A percentile compares a stretch with the other conserved stretches of the same genome.
Evolutionary conservation across 2,888 invertebrate genomes (phyloP).

Genomic region (Pollenia angustigena): DNA sequence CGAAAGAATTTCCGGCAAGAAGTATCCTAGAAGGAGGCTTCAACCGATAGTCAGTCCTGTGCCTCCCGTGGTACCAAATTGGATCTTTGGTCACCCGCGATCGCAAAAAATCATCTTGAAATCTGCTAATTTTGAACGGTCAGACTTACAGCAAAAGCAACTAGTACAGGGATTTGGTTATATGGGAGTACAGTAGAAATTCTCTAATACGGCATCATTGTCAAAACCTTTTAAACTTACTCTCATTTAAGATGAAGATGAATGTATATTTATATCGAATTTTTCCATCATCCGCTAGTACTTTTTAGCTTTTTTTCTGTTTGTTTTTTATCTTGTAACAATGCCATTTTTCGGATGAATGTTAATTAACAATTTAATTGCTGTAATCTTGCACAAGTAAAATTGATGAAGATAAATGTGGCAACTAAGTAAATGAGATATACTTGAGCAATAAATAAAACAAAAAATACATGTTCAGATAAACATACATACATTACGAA

Average conservation of each 20-base stretch:
- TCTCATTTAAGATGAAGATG: conserved; percentile 15
- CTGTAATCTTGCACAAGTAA: conserved; percentile 71
- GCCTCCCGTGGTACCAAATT: too few species aligned
- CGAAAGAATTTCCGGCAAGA: too few species aligned
- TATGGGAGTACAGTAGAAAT: too few species aligned
- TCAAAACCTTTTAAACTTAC: background rate
- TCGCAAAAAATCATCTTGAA: too few species aligned
- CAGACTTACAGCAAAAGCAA: too few species aligned
- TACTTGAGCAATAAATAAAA: conserved; percentile 43
- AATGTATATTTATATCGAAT: background rate
- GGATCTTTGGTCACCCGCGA: too few species aligned
- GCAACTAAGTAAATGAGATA: conserved; percentile 60
- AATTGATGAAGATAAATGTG: conserved; percentile 73
- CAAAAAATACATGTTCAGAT: background rate
- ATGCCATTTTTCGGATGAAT: conserved; percentile 68
- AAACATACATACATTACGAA: background rate
- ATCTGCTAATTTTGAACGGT: too few species aligned
- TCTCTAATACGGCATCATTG: background rate
- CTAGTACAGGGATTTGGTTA: too few species aligned
- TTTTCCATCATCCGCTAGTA: background rate
- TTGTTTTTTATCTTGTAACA: conserved; percentile 57
- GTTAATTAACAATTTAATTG: conserved; percentile 74
- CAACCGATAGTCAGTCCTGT: too few species aligned
- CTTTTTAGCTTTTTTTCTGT: conserved; percentile 1
- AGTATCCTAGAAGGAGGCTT: too few species aligned